phyloP scores from a whole-genome alignment of 2,797 vertebrate genomes.

The Molossus molossus region DNA sequence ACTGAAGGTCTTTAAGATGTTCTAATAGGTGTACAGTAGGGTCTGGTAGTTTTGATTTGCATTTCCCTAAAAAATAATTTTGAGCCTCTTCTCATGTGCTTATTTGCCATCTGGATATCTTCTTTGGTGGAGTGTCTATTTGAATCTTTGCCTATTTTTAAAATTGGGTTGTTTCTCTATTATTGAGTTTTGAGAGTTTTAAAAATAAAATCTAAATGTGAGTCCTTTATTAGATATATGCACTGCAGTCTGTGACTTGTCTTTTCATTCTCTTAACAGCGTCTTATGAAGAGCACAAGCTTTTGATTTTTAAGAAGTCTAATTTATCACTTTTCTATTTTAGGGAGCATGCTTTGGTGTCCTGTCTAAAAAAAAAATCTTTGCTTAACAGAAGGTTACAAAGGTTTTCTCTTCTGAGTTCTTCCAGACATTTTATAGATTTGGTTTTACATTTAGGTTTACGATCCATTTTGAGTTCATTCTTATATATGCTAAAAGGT shows the following conservation, averaged over 20 bases:
- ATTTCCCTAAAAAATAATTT: neutral
- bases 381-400: neutral
- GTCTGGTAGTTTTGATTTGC: neutral
- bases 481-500: slow-evolving; percentile 13
- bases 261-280: neutral
- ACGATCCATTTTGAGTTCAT: slow-evolving; percentile 9
- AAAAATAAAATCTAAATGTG: neutral
- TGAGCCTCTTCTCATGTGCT: neutral
- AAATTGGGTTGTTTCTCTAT: slow-evolving; percentile 11
- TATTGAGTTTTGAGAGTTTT: neutral
- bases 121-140: neutral
- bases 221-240: neutral
- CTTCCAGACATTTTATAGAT: neutral
- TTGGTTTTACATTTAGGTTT: neutral
- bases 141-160: neutral
- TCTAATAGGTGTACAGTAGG: neutral
- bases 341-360: neutral
- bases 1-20: neutral
- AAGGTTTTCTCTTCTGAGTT: neutral
- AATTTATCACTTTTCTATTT: neutral
- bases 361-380: slow-evolving; percentile 3
- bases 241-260: neutral
- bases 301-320: slow-evolving; percentile 34
- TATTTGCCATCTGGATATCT: neutral
- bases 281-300: neutral